A percentile compares a stretch with the other conserved stretches of the same genome.
Evolutionary conservation across 2,113 vertebrate genomes (phyloP).

Genomic region (Hippolais icterina): DNA sequence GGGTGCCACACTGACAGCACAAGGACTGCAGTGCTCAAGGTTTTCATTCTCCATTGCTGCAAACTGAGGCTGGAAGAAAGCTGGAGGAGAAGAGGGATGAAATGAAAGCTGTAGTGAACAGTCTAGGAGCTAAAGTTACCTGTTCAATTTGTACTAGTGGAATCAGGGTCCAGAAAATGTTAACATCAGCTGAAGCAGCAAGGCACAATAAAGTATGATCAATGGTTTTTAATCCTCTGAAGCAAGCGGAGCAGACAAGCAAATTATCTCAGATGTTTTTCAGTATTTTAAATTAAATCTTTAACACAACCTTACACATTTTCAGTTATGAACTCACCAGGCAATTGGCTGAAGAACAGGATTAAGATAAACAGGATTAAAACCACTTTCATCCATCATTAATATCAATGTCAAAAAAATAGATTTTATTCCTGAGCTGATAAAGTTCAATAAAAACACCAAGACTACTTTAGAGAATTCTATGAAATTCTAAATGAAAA

Average conservation of each 20-base stretch:
- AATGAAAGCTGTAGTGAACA: neutral
- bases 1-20: neutral
- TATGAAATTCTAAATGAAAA: slow-evolving; percentile 30
- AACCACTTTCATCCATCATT: slow-evolving; percentile 8
- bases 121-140: neutral
- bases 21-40: neutral
- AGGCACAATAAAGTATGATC: neutral
- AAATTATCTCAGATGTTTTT: neutral
- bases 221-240: neutral
- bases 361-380: slow-evolving; percentile 16
- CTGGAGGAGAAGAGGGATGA: neutral
- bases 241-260: neutral
- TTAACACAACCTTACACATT: slow-evolving; percentile 25
- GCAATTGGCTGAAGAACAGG: neutral
- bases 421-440: neutral
- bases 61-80: neutral
- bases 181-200: slow-evolving; percentile 30
- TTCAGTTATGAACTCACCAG: slow-evolving; percentile 18
- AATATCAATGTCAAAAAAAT: neutral
- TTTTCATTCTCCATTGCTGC: neutral
- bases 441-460: neutral
- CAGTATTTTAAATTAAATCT: neutral
- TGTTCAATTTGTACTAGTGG: neutral
- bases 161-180: neutral
- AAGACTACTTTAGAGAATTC: neutral